Base-by-base conservation (phyloP, 2,113 vertebrate genomes). In the Mesoclemmys tuberculata region DNA sequence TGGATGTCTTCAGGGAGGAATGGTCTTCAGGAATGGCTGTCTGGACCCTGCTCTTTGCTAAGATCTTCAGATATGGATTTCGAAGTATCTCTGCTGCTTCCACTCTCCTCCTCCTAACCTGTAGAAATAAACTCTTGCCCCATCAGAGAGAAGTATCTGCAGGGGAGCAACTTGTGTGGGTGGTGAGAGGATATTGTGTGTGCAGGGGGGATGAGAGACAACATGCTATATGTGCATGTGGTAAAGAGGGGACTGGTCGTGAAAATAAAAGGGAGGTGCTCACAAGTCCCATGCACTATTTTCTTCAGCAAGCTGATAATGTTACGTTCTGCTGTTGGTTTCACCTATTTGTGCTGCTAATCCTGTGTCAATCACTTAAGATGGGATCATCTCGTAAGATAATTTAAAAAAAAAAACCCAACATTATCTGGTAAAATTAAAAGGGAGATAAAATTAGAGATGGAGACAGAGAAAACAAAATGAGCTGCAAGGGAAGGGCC, bases 171-270 rank as follows among this genome's bases (percentile, higher is more conserved):
- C 2, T 3, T 29, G 56, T 16, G 56, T 5, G 0, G 2, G 48
- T 2, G 3, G 2, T 22, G 0, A 2, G 78, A 51, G 5, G 80
- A 44, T 41, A 26, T n/a, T 24, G 41, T 19, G 5, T 21, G n/a
- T 24, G 12, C 8, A 5, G 29, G 51, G 0, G 0, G 21, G 0
- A 64, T 3, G 46, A 12, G 51, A 0, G 38, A 1, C 3, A 38
- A 26, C 16, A 7, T 27, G 41, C 12, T 27, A 12, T 77, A 8
- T 27, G 74, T 22, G 22, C 71, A 75, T 44, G 71, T 44, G 71
- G 71, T 46, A 26, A 13, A 77, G 24, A 46, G 12, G 38, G 74
- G 26, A 41, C 12, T 44, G 22, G 24, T 14, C 26, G 41, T 44
- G 41, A 77, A 46, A 14, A 22, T 46, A 41, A 38, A 71, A 71